Conservation (phyloP, 2,888 invertebrate genomes). For the Bimastos eiseni region DNA sequence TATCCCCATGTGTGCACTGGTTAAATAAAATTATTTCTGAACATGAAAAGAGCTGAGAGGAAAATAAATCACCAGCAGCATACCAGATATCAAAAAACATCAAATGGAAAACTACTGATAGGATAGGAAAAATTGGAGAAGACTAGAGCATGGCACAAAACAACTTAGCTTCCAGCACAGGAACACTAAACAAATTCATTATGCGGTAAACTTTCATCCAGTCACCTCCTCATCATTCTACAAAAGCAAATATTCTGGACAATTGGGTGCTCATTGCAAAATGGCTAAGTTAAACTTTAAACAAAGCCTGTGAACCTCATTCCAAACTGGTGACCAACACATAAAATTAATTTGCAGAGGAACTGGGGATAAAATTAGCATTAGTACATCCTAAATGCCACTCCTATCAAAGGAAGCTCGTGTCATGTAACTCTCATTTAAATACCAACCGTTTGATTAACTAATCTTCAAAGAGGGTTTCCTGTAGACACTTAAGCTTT, state of each 20-base stretch:
- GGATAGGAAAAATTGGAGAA: neutral
- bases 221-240: neutral
- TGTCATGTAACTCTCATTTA: neutral
- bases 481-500: neutral
- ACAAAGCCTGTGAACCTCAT: neutral
- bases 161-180: neutral
- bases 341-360: too few relatives aligned
- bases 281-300: neutral
- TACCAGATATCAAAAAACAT: neutral
- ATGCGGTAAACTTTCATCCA: neutral
- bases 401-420: neutral
- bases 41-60: neutral
- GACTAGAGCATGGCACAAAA: slow-evolving; percentile 24
- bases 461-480: neutral
- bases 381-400: neutral
- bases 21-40: neutral
- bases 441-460: too few relatives aligned
- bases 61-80: neutral
- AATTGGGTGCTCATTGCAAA: neutral
- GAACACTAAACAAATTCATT: neutral
- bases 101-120: neutral
- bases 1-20: neutral
- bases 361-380: neutral
- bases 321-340: neutral
- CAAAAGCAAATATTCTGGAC: neutral